Conservation (phyloP, 23 tunicate genomes). For the Halocynthia aurantium region DNA sequence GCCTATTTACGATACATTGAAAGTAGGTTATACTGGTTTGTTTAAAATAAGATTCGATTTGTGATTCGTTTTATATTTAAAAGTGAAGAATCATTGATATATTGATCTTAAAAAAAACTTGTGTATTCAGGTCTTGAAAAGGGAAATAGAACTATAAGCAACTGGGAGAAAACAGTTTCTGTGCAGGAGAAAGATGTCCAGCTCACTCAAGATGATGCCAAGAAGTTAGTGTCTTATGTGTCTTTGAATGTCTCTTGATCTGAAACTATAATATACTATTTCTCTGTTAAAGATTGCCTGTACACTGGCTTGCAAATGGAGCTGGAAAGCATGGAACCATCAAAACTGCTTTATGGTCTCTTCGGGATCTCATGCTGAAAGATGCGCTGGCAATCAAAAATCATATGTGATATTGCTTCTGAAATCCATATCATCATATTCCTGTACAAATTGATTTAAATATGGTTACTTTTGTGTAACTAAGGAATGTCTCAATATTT, state of each 20-base stretch:
- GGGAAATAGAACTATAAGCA: constrained; percentile 57
- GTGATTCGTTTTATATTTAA: too few species aligned
- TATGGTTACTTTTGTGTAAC: too few species aligned
- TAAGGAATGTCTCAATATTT: too few species aligned
- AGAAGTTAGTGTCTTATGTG: constrained; percentile 24
- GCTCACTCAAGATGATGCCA: constrained; percentile 34
- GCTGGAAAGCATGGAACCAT: constrained; percentile 53
- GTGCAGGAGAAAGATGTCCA: constrained; percentile 49
- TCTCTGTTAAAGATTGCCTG: constrained; percentile 54
- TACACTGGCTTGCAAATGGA: constrained; percentile 82
- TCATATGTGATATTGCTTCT: not conserved
- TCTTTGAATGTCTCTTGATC: not conserved
- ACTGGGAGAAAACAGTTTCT: constrained; percentile 57
- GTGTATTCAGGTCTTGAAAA: constrained; percentile 64
- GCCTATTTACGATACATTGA: constrained; percentile 87
- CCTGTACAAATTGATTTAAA: too few species aligned
- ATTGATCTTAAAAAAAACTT: not conserved
- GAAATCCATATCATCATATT: too few species aligned
- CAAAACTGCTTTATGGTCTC: constrained; percentile 80
- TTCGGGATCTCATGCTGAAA: constrained; percentile 79
- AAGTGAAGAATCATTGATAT: too few species aligned
- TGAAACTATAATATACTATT: constrained; percentile 1
- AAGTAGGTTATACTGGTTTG: constrained; percentile 24
- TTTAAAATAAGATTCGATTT: too few species aligned
- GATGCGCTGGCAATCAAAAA: constrained; percentile 88